Evolutionary conservation across 2,888 invertebrate genomes (phyloP), one percentile per base, ranked within the genome.

Genomic region (Caenorhabditis sp.): DNA sequence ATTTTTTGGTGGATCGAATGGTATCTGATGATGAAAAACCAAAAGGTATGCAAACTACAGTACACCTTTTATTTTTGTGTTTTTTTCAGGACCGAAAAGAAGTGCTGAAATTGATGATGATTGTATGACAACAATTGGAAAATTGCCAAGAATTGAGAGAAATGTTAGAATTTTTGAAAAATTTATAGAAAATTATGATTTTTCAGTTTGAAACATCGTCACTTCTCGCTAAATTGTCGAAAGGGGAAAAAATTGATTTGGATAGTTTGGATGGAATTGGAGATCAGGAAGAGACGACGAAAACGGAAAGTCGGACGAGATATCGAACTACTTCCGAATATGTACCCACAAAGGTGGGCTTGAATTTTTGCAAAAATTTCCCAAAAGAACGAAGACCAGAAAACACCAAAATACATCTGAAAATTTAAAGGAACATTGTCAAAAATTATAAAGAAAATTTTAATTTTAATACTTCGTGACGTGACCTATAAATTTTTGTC

Each of bases 241-340:
- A 12, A 23, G 51, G 51, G 8, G 51, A 51, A 21, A 51, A 51
- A 23, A 23, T 51, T 10, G 51, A 51, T 21, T 23, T 51, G 5
- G 51, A 51, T 4, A 27, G 8, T 26, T 55, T 55, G 55, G 55
- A 55, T 55, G 55, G 27, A 55, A 27, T 55, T 55, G 55, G 23
- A 21, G 27, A 27, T 8, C 5, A 4, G 1, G 21, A 55, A 21
- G 23, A 23, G 4, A 53, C 21, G 12, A 8, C 55, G 23, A 5
- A 17, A 55, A 8, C 55, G 23, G 14, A 17, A 55, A 55, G 8
- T 26, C 24, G 55, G 23, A n/a, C 27, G 5, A 55, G 55, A 31
- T 31, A 31, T 31, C 31, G 31, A 55, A n/a, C 55, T 23, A 21
- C 26, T 6, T 55, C 24, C 17, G 55, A 55, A 55, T 55, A 27